Conservation (phyloP, 2,113 vertebrate genomes). For the Euleptes europaea region DNA sequence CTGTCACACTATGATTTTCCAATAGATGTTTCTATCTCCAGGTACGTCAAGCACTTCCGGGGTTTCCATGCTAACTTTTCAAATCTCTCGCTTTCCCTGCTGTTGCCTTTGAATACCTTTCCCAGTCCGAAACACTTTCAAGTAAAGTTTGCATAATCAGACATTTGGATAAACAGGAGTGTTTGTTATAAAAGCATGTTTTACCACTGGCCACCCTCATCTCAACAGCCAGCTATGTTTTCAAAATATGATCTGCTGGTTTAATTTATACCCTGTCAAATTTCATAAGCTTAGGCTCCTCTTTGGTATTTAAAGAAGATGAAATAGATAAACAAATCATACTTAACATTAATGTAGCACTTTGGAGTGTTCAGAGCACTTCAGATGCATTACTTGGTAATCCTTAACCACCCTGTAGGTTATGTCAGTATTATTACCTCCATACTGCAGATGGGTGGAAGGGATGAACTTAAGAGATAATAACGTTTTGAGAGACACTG, state of each 20-base stretch:
- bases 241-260: neutral
- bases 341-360: neutral
- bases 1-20: constrained; percentile 74
- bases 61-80: constrained; percentile 68
- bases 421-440: neutral
- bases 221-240: constrained; percentile 1
- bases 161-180: neutral
- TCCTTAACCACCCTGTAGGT: neutral
- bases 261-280: neutral
- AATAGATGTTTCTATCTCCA: constrained; percentile 68
- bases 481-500: neutral
- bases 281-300: neutral
- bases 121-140: neutral
- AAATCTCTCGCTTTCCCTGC: constrained; percentile 34
- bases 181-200: neutral
- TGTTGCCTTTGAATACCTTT: neutral
- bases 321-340: neutral
- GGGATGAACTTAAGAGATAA: neutral
- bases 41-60: constrained; percentile 66
- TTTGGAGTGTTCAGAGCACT: neutral
- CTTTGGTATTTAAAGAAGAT: neutral
- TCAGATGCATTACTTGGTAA: neutral
- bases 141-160: constrained; percentile 1
- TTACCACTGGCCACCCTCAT: neutral
- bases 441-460: neutral